These are phyloP conservation scores for Pipistrellus kuhlii DNA, from an alignment of 2,797 vertebrate genomes.

Conservation along the genomic window DNA sequence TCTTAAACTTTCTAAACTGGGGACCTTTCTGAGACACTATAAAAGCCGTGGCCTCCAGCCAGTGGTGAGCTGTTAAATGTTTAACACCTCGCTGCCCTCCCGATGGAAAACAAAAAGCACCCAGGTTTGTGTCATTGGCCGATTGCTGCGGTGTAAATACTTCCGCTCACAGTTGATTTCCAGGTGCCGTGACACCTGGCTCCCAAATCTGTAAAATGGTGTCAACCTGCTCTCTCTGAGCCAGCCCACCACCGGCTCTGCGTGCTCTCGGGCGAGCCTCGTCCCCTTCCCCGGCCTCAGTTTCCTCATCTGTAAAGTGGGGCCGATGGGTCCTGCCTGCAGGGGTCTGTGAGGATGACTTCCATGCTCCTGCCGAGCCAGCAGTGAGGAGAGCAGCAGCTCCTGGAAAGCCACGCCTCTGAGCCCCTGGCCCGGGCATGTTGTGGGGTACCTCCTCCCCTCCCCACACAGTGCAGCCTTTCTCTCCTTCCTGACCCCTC, in stretches of 20 bases:
- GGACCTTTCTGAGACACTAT: neutral
- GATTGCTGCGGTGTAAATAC: neutral
- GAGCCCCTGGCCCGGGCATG: neutral
- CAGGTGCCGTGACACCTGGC: neutral
- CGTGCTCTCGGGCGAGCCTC: neutral
- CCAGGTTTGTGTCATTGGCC: neutral
- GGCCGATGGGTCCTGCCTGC: neutral
- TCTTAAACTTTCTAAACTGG: neutral
- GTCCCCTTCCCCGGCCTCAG: fast-evolving
- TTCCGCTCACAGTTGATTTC: neutral
- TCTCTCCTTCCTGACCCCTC: neutral
- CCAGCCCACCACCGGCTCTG: fast-evolving
- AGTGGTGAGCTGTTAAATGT: conserved; percentile 10
- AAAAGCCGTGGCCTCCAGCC: conserved; percentile 4
- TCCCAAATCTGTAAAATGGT: neutral
- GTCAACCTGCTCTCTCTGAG: neutral
- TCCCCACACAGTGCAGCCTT: neutral
- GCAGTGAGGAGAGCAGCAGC: neutral
- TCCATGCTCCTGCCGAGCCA: neutral
- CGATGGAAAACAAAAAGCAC: neutral
- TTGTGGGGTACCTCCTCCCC: too few relatives aligned
- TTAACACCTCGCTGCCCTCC: conserved; percentile 37
- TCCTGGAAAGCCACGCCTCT: neutral
- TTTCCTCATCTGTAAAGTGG: neutral
- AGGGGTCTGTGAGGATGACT: neutral